phyloP scores from a whole-genome alignment of 1,140 invertebrate genomes.

The Brachionus rubens region DNA sequence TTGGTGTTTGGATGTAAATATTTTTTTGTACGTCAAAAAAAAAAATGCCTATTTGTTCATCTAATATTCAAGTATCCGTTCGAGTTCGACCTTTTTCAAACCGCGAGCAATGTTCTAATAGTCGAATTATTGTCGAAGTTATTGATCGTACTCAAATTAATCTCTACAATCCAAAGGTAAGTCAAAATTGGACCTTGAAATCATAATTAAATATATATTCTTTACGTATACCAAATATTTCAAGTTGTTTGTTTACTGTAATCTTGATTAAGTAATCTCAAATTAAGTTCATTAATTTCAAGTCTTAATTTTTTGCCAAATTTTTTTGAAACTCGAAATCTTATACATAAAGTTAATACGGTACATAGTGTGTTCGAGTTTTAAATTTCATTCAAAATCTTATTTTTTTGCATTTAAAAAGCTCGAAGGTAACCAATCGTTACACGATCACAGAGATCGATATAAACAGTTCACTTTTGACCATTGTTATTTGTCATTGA shows the following conservation, averaged over 20 bases:
- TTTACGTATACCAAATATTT: no score
- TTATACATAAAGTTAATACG: no score
- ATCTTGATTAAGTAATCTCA: neutral
- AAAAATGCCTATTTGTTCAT: constrained; percentile 32
- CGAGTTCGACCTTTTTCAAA: constrained; percentile 35
- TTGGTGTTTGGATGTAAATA: neutral
- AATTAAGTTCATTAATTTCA: no score
- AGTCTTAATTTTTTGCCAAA: no score
- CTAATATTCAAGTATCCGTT: constrained; percentile 39
- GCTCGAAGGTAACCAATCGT: constrained; percentile 32
- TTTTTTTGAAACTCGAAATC: no score
- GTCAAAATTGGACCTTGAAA: neutral
- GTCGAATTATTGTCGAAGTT: constrained; percentile 6
- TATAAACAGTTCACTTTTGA: constrained; percentile 40
- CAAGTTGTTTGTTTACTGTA: neutral
- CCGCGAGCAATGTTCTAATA: neutral
- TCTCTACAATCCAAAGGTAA: constrained; percentile 27
- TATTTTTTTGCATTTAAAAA: neutral
- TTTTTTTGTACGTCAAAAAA: neutral
- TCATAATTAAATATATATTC: no score
- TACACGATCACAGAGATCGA: constrained; percentile 30
- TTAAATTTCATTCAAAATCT: no score
- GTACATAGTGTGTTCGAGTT: no score
- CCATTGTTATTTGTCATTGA: constrained; percentile 29
- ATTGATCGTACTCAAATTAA: neutral